These are phyloP conservation scores for Drosophila repletoides DNA, from an alignment of 1,140 invertebrate species.

Conservation along the genomic window DNA sequence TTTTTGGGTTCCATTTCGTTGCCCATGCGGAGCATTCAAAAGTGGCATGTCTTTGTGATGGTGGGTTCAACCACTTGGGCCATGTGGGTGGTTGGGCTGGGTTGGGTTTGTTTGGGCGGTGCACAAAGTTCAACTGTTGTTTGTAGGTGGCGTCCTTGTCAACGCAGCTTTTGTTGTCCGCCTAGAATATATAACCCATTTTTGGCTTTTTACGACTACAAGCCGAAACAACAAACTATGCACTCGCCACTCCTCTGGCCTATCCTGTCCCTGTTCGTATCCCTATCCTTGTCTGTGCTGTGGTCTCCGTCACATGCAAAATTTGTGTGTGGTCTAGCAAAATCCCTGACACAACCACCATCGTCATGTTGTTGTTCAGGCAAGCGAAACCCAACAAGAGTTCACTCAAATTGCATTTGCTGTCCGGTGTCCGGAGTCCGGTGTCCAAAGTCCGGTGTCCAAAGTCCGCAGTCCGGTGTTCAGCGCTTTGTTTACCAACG, in stretches of 20 bases:
- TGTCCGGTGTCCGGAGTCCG: slow-evolving; percentile 34
- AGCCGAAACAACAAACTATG: slow-evolving; percentile 57
- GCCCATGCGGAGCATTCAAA: slow-evolving; percentile 47
- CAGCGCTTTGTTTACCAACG: slow-evolving; percentile 38
- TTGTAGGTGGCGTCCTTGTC: slow-evolving; percentile 58
- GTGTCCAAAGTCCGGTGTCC: background rate
- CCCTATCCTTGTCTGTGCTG: slow-evolving; percentile 15
- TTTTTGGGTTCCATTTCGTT: slow-evolving; percentile 59
- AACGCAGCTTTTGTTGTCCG: slow-evolving; percentile 76
- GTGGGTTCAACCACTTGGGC: slow-evolving; percentile 26
- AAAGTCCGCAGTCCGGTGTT: slow-evolving; percentile 6
- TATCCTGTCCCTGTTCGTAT: background rate
- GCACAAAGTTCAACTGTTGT: slow-evolving; percentile 71
- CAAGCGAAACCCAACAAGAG: slow-evolving; percentile 69
- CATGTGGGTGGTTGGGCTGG: background rate
- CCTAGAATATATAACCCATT: slow-evolving; percentile 76
- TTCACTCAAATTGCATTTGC: slow-evolving; percentile 77
- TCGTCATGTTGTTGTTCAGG: slow-evolving; percentile 55
- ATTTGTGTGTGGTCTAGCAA: slow-evolving; percentile 48
- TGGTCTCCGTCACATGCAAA: slow-evolving; percentile 59
- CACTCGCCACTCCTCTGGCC: background rate
- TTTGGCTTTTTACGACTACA: slow-evolving; percentile 74
- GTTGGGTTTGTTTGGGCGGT: background rate
- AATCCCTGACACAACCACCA: slow-evolving; percentile 24
- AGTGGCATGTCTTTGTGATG: slow-evolving; percentile 38